Percentiles rank a stretch among this genome's conserved stretches.
These are phyloP conservation scores for Eucriotettix oculatus DNA, from an alignment of 2,888 invertebrate genomes.

Conservation along the genomic window DNA sequence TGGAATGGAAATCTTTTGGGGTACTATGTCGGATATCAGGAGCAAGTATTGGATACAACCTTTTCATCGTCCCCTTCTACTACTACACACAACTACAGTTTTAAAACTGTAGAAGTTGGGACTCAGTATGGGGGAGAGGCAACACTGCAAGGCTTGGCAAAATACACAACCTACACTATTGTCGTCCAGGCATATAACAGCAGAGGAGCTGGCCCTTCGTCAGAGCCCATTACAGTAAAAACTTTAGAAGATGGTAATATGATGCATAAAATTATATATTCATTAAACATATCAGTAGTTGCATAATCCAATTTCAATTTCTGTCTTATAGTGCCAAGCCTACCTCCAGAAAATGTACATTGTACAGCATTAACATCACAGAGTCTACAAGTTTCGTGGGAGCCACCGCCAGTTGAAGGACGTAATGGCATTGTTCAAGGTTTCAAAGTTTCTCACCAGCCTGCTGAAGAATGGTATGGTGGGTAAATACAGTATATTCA, in stretches of 20 bases:
- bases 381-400: constrained; percentile 73
- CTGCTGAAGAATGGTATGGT: constrained; percentile 66
- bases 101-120: constrained; percentile 53
- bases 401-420: constrained; percentile 62
- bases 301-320: background rate
- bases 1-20: constrained; percentile 81
- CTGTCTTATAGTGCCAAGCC: constrained; percentile 54
- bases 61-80: constrained; percentile 6
- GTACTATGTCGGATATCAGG: constrained; percentile 73
- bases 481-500: constrained; percentile 20
- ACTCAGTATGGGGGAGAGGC: constrained; percentile 54
- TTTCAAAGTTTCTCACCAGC: constrained; percentile 67
- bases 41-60: constrained; percentile 25
- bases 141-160: constrained; percentile 49
- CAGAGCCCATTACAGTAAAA: constrained; percentile 58
- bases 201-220: constrained; percentile 70
- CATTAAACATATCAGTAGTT: too few relatives aligned
- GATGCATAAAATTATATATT: too few relatives aligned
- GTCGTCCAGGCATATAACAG: constrained; percentile 79
- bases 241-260: constrained; percentile 67
- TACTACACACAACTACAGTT: constrained; percentile 33
- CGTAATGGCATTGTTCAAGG: constrained; percentile 72
- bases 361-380: constrained; percentile 70
- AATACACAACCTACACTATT: constrained; percentile 64
- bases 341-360: constrained; percentile 64